Base-by-base conservation (phyloP, 2,888 invertebrate species). In the Cenopis cana region DNA sequence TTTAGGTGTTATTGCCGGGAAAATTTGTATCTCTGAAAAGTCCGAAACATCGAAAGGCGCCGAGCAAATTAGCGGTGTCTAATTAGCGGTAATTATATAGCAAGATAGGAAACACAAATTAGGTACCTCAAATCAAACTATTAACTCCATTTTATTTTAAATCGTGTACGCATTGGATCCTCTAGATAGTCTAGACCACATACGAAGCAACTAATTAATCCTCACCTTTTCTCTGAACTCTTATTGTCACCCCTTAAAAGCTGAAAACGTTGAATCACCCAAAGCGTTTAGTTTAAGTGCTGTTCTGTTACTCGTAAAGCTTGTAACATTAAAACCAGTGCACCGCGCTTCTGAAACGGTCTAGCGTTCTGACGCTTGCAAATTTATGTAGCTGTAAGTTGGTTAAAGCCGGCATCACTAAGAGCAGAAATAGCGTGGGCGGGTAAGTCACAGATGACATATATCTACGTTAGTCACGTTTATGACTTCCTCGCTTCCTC, bases 401-500 rank as follows among this genome's bases (percentile, higher is more conserved):
- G 84, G 84, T 85, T 8, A 29, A 84, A 84, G 83, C 82, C 81
- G 83, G 86, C 85, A 81, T 74, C 82, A 81, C 84, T 84, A 83
- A 84, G 80, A 81, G 88, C 93, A 92, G 90, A 92, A 93, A 93
- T 93, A 93, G 93, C 89, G 90, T 89, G 89, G 93, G 93, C 93
- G 93, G 88, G 85, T 83, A 79, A 86, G 87, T 89, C 86, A 87
- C 90, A 90, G 86, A 89, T 86, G 91, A 92, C 91, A 89, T 90
- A 91, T 88, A 88, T 87, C 88, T 87, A 81, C 82, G 82, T 84
- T 83, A 74, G 65, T 66, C 61, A 46, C 76, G 83, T 91, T 93
- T 93, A 93, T 88, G 90, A 93, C 93, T 93, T 93, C 93, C 93
- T 90, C 91, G 90, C 93, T 93, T 93, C 93, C 93, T 90, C 91